Evolutionary conservation across 2,797 vertebrate genomes (phyloP).

Genomic region (Basileuterus tristriatus): DNA sequence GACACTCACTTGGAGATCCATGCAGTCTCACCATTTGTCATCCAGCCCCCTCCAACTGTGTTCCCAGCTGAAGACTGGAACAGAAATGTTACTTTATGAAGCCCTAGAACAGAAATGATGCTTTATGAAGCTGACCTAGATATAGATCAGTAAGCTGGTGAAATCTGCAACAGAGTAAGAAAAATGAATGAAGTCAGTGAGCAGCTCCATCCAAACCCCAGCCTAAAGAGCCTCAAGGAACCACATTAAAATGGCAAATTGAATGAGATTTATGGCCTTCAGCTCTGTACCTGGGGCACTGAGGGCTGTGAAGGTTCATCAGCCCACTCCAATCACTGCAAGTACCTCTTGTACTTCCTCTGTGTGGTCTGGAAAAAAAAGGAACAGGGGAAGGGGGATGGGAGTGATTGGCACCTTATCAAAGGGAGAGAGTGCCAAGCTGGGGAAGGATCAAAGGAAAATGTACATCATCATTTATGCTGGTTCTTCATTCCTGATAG

Average conservation of each 20-base stretch:
- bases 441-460: not conserved
- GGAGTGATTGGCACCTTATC: not conserved
- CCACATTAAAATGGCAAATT: not conserved
- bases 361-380: not conserved
- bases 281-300: not conserved
- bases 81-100: not conserved
- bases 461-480: not conserved
- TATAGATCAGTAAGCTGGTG: not conserved
- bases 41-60: not conserved
- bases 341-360: not conserved
- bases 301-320: not conserved
- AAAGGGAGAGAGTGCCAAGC: not conserved
- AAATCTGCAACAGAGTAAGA: constrained; percentile 2
- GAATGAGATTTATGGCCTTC: not conserved
- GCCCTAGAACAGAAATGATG: not conserved
- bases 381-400: not conserved
- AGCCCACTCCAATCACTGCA: not conserved
- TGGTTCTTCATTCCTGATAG: not conserved
- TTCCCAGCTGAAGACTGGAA: not conserved
- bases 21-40: not conserved
- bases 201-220: not conserved
- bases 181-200: not conserved
- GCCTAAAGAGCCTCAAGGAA: not conserved
- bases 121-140: not conserved
- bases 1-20: not conserved